Conservation (phyloP, 2,113 vertebrate genomes). For the Oncorhynchus gorbuscha region DNA sequence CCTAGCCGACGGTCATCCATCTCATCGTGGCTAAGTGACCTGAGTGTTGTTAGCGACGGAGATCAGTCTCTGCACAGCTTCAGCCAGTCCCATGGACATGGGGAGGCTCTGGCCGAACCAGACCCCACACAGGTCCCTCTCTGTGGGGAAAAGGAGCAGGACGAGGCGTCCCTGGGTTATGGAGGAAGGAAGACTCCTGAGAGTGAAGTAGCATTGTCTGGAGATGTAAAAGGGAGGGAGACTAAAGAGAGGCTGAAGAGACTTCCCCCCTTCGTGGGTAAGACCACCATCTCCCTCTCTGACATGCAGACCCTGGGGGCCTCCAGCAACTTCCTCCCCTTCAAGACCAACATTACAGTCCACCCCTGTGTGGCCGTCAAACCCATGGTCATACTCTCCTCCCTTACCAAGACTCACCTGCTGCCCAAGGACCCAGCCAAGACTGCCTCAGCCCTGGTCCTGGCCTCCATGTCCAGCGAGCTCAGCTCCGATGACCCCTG, state of each 20-base stretch:
- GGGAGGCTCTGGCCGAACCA: constrained; percentile 86
- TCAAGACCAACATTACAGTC: constrained; percentile 81
- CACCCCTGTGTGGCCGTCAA: constrained; percentile 85
- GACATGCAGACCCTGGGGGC: constrained; percentile 71
- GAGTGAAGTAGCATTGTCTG: constrained; percentile 67
- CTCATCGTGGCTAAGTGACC: constrained; percentile 85
- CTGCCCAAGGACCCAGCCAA: constrained; percentile 61
- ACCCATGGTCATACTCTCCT: constrained; percentile 71
- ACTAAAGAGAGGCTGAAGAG: constrained; percentile 77
- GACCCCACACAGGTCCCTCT: neutral
- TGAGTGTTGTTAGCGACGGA: constrained; percentile 75
- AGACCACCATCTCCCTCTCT: constrained; percentile 81
- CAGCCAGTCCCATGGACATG: constrained; percentile 84
- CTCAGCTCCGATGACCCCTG: constrained; percentile 92
- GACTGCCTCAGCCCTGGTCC: constrained; percentile 36
- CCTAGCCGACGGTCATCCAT: constrained; percentile 80
- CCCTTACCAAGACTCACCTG: constrained; percentile 43
- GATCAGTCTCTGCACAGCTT: constrained; percentile 70
- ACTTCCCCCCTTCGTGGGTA: constrained; percentile 80
- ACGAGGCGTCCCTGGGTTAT: constrained; percentile 16
- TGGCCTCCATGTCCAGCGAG: constrained; percentile 71
- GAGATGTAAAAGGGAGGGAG: constrained; percentile 46
- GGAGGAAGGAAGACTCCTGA: constrained; percentile 65
- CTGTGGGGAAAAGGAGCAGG: constrained; percentile 42
- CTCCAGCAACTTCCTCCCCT: constrained; percentile 78